Conservation (phyloP, 2,888 invertebrate genomes). For the Megastigmus dorsalis region DNA sequence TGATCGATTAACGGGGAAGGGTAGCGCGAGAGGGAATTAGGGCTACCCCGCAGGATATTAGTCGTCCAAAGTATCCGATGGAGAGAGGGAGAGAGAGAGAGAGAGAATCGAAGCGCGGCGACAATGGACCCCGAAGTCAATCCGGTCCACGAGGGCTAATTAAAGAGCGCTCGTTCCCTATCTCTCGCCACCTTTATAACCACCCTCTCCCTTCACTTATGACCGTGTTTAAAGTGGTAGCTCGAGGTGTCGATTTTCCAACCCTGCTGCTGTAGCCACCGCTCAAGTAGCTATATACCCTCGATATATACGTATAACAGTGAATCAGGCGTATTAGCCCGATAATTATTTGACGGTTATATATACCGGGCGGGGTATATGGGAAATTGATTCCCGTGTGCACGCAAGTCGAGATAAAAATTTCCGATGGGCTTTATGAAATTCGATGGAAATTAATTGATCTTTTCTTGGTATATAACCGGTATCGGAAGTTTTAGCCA, state of each 20-base stretch:
- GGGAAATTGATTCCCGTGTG: no score
- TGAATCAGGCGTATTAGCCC: no score
- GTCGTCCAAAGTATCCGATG: conserved; percentile 26
- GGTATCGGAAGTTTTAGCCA: no score
- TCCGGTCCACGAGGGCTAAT: conserved; percentile 49
- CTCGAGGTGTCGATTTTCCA: conserved; percentile 45
- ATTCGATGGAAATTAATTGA: no score
- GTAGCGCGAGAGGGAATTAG: conserved; percentile 26
- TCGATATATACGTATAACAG: no score
- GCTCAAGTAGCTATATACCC: no score
- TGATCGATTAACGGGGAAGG: conserved; percentile 45
- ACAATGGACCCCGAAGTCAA: conserved; percentile 45
- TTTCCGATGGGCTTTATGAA: no score
- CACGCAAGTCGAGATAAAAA: no score
- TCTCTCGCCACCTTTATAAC: conserved; percentile 1
- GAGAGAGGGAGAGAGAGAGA: conserved; percentile 13
- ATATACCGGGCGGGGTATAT: no score
- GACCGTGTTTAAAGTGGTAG: conserved; percentile 29
- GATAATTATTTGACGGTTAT: no score
- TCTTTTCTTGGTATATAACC: no score
- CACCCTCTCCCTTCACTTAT: conserved; percentile 38
- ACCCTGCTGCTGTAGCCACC: no score
- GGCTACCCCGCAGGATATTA: conserved; percentile 24
- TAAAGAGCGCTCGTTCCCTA: conserved; percentile 21
- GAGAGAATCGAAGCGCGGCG: neutral